phyloP scores from a whole-genome alignment of 2,797 vertebrate genomes.

The Micrastur ruficollis region DNA sequence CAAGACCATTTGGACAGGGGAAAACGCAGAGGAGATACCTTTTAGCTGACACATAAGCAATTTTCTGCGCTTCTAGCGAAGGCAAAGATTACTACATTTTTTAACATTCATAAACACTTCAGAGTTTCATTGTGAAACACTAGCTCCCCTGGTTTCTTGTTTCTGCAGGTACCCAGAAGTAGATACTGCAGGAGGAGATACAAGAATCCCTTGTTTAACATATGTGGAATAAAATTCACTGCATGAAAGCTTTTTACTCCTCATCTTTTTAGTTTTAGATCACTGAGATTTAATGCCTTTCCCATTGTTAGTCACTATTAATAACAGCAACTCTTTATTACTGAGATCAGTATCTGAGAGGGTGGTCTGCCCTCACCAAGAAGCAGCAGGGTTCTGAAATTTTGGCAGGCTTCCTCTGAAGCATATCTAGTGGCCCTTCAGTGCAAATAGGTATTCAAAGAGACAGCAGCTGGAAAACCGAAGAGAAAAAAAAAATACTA shows the following conservation, averaged over 20 bases:
- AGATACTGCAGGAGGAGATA: not conserved
- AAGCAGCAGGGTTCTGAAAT: not conserved
- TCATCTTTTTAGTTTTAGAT: not conserved
- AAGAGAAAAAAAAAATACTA: not conserved
- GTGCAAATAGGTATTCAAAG: not conserved
- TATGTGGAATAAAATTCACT: not conserved
- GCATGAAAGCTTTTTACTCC: not conserved
- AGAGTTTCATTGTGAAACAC: not conserved
- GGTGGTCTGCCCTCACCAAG: not conserved
- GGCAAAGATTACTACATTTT: not conserved
- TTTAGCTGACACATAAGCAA: not conserved
- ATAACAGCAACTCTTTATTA: not conserved
- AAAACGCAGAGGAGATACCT: not conserved
- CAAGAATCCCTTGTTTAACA: not conserved
- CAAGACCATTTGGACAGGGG: not conserved
- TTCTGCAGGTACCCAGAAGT: not conserved
- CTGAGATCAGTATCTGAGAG: not conserved
- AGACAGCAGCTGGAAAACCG: not conserved
- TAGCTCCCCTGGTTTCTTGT: not conserved
- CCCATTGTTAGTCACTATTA: not conserved
- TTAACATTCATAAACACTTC: not conserved
- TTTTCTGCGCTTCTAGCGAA: not conserved
- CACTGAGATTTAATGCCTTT: not conserved
- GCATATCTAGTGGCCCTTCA: not conserved
- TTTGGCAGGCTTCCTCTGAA: not conserved